These are phyloP conservation scores for Microcebus griseorufus DNA, from an alignment of 2,113 vertebrate genomes.

Conservation along the genomic window DNA sequence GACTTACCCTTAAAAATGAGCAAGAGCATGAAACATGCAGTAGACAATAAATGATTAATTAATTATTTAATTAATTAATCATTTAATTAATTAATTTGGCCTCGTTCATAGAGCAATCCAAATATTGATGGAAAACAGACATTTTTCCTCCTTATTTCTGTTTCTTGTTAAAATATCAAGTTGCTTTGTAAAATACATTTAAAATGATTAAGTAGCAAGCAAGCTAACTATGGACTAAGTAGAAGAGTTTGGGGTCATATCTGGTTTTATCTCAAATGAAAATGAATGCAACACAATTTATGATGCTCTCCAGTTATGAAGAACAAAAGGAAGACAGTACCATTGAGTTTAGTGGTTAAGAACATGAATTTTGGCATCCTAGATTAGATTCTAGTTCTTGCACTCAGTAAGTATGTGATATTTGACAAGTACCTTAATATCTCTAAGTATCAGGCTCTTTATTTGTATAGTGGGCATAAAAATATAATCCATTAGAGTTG, in stretches of 20 bases:
- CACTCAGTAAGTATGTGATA: neutral
- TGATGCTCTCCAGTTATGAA: neutral
- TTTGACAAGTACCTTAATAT: neutral
- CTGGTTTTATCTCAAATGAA: neutral
- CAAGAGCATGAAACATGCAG: neutral
- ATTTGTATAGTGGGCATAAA: neutral
- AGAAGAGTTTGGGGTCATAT: neutral
- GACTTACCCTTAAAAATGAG: neutral
- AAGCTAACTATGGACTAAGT: neutral
- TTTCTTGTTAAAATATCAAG: conserved; percentile 43
- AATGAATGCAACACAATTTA: neutral
- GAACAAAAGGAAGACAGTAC: neutral
- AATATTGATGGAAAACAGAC: conserved; percentile 22
- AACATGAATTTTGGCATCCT: neutral
- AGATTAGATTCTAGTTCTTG: neutral
- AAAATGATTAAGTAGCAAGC: conserved; percentile 8
- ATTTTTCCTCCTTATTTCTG: neutral
- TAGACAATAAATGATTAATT: conserved; percentile 30
- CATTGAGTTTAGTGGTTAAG: neutral
- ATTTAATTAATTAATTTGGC: conserved; percentile 52
- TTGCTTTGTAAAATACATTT: conserved; percentile 13
- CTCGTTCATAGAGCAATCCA: neutral
- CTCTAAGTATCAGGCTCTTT: neutral
- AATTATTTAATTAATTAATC: no score
- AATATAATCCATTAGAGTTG: neutral